These are phyloP conservation scores for Sminthurinus aureus DNA, from an alignment of 2,888 invertebrate genomes.

Conservation along the genomic window DNA sequence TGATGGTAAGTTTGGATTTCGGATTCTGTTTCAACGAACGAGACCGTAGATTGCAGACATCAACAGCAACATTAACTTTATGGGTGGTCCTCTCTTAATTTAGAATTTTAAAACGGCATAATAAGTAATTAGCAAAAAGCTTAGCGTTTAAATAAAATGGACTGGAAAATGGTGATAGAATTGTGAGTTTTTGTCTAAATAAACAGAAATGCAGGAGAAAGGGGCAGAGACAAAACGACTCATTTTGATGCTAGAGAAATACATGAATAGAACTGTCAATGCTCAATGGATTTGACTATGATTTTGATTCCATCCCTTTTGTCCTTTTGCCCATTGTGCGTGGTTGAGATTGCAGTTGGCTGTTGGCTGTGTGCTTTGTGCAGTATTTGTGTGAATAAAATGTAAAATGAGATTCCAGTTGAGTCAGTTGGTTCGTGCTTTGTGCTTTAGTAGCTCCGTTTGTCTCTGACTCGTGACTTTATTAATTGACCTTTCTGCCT, in stretches of 20 bases:
- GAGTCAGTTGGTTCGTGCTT: background rate
- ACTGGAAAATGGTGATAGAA: no score
- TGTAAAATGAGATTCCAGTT: background rate
- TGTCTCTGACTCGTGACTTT: constrained; percentile 25
- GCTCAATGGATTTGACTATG: background rate
- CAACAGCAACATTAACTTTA: no score
- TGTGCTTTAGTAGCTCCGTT: background rate
- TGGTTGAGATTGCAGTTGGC: background rate
- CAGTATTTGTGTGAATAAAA: background rate
- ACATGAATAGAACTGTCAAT: background rate
- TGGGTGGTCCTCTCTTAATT: no score
- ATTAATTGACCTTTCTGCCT: constrained; percentile 23
- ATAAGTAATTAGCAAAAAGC: no score
- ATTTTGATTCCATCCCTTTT: background rate
- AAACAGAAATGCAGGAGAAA: background rate
- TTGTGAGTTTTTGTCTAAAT: background rate
- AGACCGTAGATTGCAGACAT: no score
- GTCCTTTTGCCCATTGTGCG: background rate
- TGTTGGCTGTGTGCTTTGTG: background rate
- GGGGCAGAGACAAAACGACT: background rate
- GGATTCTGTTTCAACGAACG: no score
- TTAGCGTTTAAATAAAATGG: no score
- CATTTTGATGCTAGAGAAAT: background rate
- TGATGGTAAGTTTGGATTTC: no score
- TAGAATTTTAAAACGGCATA: no score